These are phyloP conservation scores for Melinopterus prodromus DNA, from an alignment of 2,888 invertebrate genomes.

Conservation along the genomic window DNA sequence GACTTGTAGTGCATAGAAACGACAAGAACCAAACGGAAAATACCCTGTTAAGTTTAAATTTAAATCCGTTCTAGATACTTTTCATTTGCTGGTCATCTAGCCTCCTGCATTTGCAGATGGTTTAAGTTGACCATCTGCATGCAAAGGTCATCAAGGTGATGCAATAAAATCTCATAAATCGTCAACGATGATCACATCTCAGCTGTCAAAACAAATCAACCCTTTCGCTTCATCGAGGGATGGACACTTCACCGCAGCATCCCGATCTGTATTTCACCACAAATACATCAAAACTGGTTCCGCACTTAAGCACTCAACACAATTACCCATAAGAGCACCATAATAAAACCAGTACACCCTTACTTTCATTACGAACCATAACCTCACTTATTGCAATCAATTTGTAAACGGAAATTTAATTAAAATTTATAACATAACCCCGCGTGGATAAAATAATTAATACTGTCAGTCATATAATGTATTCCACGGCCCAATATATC, in stretches of 20 bases:
- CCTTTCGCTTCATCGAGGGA: background rate
- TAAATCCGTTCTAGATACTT: too few relatives aligned
- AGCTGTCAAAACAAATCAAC: slow-evolving; percentile 4
- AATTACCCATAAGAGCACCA: background rate
- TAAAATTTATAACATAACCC: background rate
- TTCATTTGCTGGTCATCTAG: too few relatives aligned
- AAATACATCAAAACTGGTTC: background rate
- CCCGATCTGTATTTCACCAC: background rate
- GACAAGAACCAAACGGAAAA: too few relatives aligned
- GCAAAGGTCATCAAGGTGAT: background rate
- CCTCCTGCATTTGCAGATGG: too few relatives aligned
- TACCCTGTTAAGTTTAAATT: too few relatives aligned
- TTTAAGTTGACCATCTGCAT: background rate
- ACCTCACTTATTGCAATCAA: background rate
- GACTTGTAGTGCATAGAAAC: too few relatives aligned
- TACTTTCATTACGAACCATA: background rate
- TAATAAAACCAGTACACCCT: background rate
- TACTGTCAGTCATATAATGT: background rate
- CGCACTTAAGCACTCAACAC: background rate
- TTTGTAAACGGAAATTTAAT: background rate
- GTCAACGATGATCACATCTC: background rate
- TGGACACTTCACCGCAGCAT: background rate
- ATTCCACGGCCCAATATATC: background rate
- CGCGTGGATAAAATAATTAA: background rate
- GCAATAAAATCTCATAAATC: background rate